phyloP scores from a whole-genome alignment of 1,140 invertebrate genomes.

The Rhagoletis zephyria region DNA sequence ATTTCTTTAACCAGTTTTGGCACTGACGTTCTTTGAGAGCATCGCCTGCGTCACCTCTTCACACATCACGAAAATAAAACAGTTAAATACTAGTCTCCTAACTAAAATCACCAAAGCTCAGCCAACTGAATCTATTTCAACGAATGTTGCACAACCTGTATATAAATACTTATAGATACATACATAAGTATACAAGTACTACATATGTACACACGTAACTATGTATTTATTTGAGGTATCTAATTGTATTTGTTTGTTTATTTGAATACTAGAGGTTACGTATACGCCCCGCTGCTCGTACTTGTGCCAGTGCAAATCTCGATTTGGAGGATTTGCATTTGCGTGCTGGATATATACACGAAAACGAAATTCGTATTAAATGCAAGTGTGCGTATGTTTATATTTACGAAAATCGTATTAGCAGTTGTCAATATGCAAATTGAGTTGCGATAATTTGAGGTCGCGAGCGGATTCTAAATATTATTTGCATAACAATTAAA shows the following conservation, averaged over 20 bases:
- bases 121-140: not conserved
- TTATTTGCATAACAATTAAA: constrained; percentile 5
- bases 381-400: not conserved
- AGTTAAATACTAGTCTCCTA: too few species aligned
- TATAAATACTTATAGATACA: too few species aligned
- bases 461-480: not conserved
- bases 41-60: too few species aligned
- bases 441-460: constrained; percentile 18
- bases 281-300: not conserved
- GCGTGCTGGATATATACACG: too few species aligned
- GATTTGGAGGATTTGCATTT: not conserved
- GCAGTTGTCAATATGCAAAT: constrained; percentile 47
- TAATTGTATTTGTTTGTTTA: not conserved
- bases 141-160: not conserved
- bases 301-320: not conserved
- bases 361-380: not conserved
- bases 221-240: too few species aligned
- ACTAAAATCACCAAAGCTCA: too few species aligned
- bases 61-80: too few species aligned
- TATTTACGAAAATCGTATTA: constrained; percentile 14
- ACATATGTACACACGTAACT: too few species aligned
- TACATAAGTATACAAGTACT: too few species aligned
- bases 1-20: too few species aligned
- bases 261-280: constrained; percentile 16
- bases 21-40: too few species aligned